A percentile compares a stretch with the other conserved stretches of the same genome.
Evolutionary conservation across 2,113 vertebrate genomes (phyloP).

Genomic region (Quiscalus mexicanus): DNA sequence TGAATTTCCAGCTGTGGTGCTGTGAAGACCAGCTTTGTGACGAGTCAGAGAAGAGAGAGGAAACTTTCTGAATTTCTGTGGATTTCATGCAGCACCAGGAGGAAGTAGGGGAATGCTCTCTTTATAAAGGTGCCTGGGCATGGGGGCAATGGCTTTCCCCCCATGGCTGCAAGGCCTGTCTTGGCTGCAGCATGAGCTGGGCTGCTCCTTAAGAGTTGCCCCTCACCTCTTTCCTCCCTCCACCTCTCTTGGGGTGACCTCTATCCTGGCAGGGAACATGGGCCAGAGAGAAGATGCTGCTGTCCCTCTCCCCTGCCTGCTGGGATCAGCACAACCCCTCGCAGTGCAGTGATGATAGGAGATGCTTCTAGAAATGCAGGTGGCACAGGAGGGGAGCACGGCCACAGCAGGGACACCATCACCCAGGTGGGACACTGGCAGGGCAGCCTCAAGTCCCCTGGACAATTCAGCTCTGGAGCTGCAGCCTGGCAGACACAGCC

Average conservation of each 20-base stretch:
- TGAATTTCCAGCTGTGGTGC: not conserved
- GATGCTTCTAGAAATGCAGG: not conserved
- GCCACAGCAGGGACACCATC: not conserved
- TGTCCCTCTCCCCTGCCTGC: not conserved
- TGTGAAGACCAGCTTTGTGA: not conserved
- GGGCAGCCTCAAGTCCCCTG: not conserved
- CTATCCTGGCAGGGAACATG: accelerated
- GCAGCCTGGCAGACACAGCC: not conserved
- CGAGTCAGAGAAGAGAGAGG: not conserved
- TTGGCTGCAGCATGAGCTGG: not conserved
- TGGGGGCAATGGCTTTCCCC: not conserved
- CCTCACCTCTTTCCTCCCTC: not conserved
- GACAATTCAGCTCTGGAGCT: not conserved
- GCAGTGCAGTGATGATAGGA: accelerated
- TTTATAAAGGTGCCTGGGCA: not conserved
- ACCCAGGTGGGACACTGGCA: not conserved
- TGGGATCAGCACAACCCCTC: not conserved
- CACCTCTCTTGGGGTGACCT: not conserved
- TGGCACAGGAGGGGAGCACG: not conserved
- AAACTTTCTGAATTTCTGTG: not conserved
- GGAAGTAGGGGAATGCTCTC: not conserved
- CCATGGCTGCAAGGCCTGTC: not conserved
- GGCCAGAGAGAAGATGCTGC: not conserved
- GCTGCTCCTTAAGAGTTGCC: not conserved
- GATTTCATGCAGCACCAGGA: not conserved